Conservation (phyloP, 2,113 vertebrate genomes). For the Campylomormyrus tamandua region DNA sequence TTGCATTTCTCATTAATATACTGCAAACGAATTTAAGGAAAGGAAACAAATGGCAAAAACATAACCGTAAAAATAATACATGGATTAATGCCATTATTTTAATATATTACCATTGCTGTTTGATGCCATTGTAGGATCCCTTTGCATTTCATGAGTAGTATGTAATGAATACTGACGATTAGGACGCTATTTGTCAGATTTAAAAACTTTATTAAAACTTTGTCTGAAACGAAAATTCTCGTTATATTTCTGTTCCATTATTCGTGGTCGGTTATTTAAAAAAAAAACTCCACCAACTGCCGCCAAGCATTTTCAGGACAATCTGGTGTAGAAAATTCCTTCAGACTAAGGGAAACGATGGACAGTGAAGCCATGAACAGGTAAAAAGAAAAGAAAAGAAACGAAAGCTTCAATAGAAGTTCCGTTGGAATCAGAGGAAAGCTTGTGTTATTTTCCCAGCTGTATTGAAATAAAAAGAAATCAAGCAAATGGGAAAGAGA, state of each 20-base stretch:
- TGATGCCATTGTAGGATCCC: neutral
- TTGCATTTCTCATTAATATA: neutral
- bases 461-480: slow-evolving; percentile 62
- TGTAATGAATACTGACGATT: neutral
- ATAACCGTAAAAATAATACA: neutral
- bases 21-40: neutral
- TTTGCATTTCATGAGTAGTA: neutral
- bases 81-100: neutral
- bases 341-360: slow-evolving; percentile 68
- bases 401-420: slow-evolving; percentile 64
- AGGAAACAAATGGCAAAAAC: neutral
- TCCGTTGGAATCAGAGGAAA: slow-evolving; percentile 72
- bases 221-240: neutral
- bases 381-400: slow-evolving; percentile 64
- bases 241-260: neutral
- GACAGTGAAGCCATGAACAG: slow-evolving; percentile 66
- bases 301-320: slow-evolving; percentile 57
- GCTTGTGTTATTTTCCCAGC: slow-evolving; percentile 69
- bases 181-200: neutral
- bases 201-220: neutral
- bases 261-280: slow-evolving; percentile 22
- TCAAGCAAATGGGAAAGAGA: slow-evolving; percentile 80
- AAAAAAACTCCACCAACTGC: slow-evolving; percentile 72
- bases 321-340: slow-evolving; percentile 59
- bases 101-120: neutral